A percentile compares a stretch with the other conserved stretches of the same genome.
These are phyloP conservation scores for Vulpes ferrilata DNA, from an alignment of 2,113 vertebrate species.

Conservation along the genomic window DNA sequence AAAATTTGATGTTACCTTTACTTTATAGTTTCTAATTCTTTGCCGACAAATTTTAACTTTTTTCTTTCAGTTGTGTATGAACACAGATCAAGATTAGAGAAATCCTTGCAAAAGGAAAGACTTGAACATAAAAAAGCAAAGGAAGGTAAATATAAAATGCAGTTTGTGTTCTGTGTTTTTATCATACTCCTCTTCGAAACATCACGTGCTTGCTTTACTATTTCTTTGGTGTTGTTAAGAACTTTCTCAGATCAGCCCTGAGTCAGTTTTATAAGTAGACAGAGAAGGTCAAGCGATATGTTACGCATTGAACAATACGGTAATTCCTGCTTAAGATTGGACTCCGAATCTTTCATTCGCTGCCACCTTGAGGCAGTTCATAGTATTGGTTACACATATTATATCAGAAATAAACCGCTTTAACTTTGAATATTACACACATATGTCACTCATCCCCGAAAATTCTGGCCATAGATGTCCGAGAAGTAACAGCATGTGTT, in stretches of 20 bases:
- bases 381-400: not conserved
- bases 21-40: not conserved
- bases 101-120: conserved; percentile 98
- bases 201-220: not conserved
- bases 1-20: conserved; percentile 26
- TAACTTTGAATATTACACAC: not conserved
- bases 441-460: not conserved
- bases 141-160: conserved; percentile 91
- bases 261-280: not conserved
- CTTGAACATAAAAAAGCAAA: conserved; percentile 98
- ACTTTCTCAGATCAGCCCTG: not conserved
- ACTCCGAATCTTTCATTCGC: not conserved
- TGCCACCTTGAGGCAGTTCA: not conserved
- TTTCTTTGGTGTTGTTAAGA: not conserved
- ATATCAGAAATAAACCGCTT: conserved; percentile 1
- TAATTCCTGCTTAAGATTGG: not conserved
- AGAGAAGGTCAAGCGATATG: not conserved
- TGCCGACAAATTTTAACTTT: conserved; percentile 49
- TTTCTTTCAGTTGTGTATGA: conserved; percentile 95
- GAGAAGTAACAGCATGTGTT: not conserved
- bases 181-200: not conserved
- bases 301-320: not conserved
- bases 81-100: conserved; percentile 98
- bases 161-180: not conserved
- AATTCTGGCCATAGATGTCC: not conserved